Base-by-base conservation (phyloP, 2,113 vertebrate genomes). In the Limanda limanda region DNA sequence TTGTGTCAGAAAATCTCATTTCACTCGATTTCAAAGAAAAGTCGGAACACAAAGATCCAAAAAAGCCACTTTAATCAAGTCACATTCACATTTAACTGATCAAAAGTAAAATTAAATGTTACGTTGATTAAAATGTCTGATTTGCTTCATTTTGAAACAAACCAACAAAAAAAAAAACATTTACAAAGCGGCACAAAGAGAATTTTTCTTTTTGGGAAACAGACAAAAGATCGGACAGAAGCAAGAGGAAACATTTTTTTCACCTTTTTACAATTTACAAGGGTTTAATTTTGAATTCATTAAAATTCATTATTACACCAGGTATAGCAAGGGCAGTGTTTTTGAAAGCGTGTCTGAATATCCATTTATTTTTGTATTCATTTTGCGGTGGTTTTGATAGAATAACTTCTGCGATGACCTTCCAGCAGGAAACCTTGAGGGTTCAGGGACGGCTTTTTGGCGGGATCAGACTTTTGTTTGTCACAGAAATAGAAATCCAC, bases 251-350 rank as follows among this genome's bases (percentile, higher is more conserved):
- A 76, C 78, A 24, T 77, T 82, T 57, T 56, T 76, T 63, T 40
- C 56, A 77, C 31, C 75, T 71, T 71, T 83, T 78, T 25, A 63
- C 74, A 67, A 70, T 78, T 87, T 76, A 67, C 45, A 71, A 66
- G 68, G 45, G 48, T 83, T 83, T 79, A 5, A 82, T 84, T 86
- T 76, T 47, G 57, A 83, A 72, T 84, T 75, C 7, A 78, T 88
- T 89, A 52, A 31, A 68, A 82, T 72, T 1, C 71, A 82, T 84
- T 82, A 87, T 83, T 55, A 66, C 61, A 68, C 40, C 61, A 18
- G 76, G 25, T 72, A 70, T 68, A 91, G 85, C 85, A 85, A 90
- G 87, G 87, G 83, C 85, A 86, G 72, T 37, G 58, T 73, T 77
- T 60, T 13, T 83, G 51, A 89, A 81, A 76, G 61, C 62, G 52